Evolutionary conservation across 2,113 vertebrate genomes (phyloP).

Genomic region (Felis chaus): DNA sequence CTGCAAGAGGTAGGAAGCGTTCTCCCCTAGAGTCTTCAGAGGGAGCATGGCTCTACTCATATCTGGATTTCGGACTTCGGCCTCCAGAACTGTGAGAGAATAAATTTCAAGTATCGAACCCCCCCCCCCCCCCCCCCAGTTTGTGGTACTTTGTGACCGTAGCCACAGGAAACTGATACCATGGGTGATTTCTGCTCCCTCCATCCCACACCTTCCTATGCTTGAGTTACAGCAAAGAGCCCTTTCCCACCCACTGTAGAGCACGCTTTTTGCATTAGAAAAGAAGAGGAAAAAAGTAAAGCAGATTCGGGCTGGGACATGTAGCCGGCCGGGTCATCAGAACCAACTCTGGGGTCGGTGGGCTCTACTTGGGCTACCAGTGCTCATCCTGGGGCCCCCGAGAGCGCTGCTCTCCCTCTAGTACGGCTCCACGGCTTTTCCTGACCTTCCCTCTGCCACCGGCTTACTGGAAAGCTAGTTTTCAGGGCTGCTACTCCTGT

Average conservation of each 20-base stretch:
- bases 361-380: not conserved
- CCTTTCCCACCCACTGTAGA: not conserved
- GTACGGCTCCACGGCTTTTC: no score
- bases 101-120: not conserved
- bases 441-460: not conserved
- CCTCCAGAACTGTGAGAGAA: not conserved
- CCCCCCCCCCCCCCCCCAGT: no score
- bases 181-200: fast-evolving
- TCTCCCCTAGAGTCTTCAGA: not conserved
- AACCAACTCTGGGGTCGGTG: no score
- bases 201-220: fast-evolving
- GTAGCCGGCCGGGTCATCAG: not conserved
- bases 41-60: not conserved
- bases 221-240: no score
- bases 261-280: not conserved
- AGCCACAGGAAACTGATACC: not conserved
- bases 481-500: not conserved
- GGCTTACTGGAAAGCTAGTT: not conserved
- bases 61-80: not conserved
- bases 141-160: not conserved
- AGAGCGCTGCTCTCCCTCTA: not conserved
- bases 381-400: not conserved
- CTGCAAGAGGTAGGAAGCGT: not conserved
- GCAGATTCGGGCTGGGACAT: not conserved
- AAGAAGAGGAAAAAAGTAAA: not conserved